Conservation (phyloP, 2,797 vertebrate genomes). For the Emydoidea blandingii region DNA sequence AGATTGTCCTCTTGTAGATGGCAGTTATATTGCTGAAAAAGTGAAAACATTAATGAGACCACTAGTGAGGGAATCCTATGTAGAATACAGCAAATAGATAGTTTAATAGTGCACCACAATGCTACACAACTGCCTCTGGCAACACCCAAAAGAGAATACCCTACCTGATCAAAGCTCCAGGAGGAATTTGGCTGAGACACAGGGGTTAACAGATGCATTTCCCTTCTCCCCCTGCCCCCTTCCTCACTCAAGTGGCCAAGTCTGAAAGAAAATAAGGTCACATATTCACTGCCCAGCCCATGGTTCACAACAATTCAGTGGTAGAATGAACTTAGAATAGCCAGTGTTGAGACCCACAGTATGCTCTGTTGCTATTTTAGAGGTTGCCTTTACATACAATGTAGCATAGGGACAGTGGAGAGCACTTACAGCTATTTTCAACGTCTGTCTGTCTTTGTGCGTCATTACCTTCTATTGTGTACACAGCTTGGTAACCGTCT, state of each 20-base stretch:
- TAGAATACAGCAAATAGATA: background rate
- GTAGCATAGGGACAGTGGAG: background rate
- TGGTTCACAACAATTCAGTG: background rate
- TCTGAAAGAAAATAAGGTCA: background rate
- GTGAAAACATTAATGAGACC: background rate
- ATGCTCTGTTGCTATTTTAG: too few species aligned
- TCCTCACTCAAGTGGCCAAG: background rate
- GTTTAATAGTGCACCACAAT: background rate
- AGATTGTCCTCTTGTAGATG: background rate
- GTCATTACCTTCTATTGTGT: background rate
- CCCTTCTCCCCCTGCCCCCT: background rate
- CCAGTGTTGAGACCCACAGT: background rate
- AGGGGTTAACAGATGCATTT: background rate
- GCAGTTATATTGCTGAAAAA: background rate
- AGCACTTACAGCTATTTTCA: background rate
- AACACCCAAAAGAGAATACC: background rate
- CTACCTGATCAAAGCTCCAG: background rate
- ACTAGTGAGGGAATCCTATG: background rate
- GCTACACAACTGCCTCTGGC: background rate
- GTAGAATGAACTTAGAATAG: background rate
- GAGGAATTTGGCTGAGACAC: background rate
- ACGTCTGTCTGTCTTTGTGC: background rate
- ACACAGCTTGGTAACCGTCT: background rate
- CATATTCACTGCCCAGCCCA: background rate
- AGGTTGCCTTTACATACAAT: background rate